phyloP scores from a whole-genome alignment of 2,888 invertebrate genomes.

The Ditula angustiorana region DNA sequence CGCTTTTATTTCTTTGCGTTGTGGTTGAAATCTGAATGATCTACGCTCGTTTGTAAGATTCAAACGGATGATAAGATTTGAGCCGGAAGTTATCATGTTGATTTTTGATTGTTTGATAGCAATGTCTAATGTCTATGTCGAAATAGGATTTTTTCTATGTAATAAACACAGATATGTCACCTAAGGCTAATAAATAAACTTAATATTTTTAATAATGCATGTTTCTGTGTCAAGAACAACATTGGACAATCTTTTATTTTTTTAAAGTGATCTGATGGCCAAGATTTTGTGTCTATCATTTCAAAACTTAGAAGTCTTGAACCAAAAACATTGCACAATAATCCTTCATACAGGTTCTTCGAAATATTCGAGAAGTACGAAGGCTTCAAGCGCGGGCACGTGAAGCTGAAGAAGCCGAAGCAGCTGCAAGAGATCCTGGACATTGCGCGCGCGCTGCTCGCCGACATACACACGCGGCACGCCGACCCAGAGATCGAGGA shows the following conservation, averaged over 20 bases:
- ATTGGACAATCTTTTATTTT: too few relatives aligned
- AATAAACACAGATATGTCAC: too few relatives aligned
- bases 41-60: background rate
- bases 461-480: conserved; percentile 94
- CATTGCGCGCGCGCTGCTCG: conserved; percentile 95
- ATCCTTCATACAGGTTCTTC: conserved; percentile 97
- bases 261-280: too few relatives aligned
- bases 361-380: conserved; percentile 99
- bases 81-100: background rate
- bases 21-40: background rate
- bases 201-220: too few relatives aligned
- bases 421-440: conserved; percentile 99
- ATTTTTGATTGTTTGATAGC: background rate
- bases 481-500: conserved; percentile 98
- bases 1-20: background rate
- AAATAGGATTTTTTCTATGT: background rate
- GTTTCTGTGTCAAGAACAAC: too few relatives aligned
- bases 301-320: too few relatives aligned
- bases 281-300: too few relatives aligned
- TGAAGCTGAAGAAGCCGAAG: conserved; percentile 98
- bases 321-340: too few relatives aligned
- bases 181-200: too few relatives aligned
- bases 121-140: background rate
- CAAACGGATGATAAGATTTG: background rate
- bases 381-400: conserved; percentile 97